These are phyloP conservation scores for Hemibagrus guttatus DNA, from an alignment of 2,797 vertebrate species.

Conservation along the genomic window DNA sequence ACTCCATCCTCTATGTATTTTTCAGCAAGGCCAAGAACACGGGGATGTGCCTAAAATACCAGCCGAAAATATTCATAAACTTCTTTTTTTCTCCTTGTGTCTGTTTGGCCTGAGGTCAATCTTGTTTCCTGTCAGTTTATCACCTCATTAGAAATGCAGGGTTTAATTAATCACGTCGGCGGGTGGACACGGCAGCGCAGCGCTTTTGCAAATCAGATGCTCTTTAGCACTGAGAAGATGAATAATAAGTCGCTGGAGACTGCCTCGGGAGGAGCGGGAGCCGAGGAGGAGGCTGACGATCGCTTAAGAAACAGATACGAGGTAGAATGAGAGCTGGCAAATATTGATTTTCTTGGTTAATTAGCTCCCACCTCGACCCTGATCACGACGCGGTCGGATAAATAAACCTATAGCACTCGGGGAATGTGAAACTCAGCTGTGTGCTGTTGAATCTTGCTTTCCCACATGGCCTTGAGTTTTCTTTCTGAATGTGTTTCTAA, in stretches of 20 bases:
- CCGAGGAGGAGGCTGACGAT: not conserved
- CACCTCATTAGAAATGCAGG: not conserved
- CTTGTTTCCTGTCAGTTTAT: not conserved
- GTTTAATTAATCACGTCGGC: not conserved
- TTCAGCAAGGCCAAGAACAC: not conserved
- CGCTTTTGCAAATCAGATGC: conserved; percentile 4
- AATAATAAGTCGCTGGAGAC: not conserved
- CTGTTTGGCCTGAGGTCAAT: not conserved
- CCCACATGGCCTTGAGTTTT: not conserved
- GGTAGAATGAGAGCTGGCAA: not conserved
- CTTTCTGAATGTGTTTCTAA: not conserved
- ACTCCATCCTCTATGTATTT: not conserved
- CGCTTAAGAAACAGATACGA: not conserved
- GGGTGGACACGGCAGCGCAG: not conserved
- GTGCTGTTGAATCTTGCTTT: not conserved
- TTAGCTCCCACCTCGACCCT: not conserved
- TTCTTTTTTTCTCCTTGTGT: not conserved
- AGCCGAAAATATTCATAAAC: not conserved
- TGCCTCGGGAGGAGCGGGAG: not conserved
- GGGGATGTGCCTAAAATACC: not conserved
- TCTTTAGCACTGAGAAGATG: not conserved
- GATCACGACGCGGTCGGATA: not conserved
- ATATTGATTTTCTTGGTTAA: not conserved
- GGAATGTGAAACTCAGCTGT: not conserved
- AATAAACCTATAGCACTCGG: not conserved